Evolutionary conservation across 2,888 invertebrate species (phyloP), one percentile per base, ranked within the genome.

Genomic region (Apotomis turbidana): DNA sequence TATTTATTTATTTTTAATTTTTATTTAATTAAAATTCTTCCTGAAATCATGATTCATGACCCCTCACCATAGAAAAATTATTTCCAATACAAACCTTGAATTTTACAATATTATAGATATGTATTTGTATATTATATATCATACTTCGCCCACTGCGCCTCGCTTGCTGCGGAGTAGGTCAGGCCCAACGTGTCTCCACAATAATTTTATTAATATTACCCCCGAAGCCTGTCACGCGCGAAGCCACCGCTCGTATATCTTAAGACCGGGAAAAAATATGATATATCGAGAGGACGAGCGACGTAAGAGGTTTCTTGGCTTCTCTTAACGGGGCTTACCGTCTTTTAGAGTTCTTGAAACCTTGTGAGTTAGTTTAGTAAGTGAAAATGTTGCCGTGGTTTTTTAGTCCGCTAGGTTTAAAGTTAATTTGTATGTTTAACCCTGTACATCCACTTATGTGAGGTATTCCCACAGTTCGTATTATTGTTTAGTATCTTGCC

Each of bases 131-230:
- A 41, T 6, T 41, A 41, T 6, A 41, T 6, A 41, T 6, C 4
- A 41, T 51, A 55, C 4, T 54, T 51, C 12, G 60, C 10, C 58
- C 58, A 68, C 68, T 71, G 71, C 55, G 13, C 36, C 51, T 41
- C 8, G 15, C 13, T 1, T 52, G 41, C n/a, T 68, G 59, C 63
- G 72, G 62, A 84, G 83, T 86, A 87, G 90, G 90, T 90, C 89
- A 87, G 85, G 81, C 77, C 71, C 75, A 86, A 90, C 90, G 91
- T 90, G 92, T 91, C 90, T 85, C 86, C 86, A 91, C 91, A 91
- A 91, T 93, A 92, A 93, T 93, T 93, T 93, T 93, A 93, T 93
- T 93, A 93, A 93, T 92, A 93, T 91, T 90, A 88, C 89, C 89
- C 90, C 86, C 87, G 86, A 90, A 90, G 90, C 85, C 88, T 90